A percentile compares a stretch with the other conserved stretches of the same genome.
Conservation (phyloP, 1,140 invertebrate genomes). For the Druon quercuslanigerum region DNA sequence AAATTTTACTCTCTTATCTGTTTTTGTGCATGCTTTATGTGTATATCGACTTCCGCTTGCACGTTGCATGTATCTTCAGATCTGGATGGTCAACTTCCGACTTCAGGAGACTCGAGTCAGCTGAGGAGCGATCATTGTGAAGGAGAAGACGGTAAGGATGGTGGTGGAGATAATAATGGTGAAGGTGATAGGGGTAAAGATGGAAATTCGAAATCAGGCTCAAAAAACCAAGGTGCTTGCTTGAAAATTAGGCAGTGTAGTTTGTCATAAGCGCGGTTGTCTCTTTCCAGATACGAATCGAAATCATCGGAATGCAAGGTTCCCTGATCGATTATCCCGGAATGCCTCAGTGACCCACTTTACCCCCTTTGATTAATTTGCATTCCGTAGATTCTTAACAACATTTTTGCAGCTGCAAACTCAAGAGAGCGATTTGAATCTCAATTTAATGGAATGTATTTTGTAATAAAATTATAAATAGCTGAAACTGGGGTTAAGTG, state of each 20-base stretch:
- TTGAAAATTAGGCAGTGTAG: slow-evolving; percentile 59
- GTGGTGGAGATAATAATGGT: slow-evolving; percentile 24
- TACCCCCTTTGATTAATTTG: background rate
- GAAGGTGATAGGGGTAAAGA: slow-evolving; percentile 36
- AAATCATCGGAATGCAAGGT: slow-evolving; percentile 18
- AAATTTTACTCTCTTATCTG: slow-evolving; percentile 36
- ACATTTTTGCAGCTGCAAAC: background rate
- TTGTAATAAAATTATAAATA: too few relatives aligned
- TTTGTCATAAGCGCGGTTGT: slow-evolving; percentile 57
- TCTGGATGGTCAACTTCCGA: slow-evolving; percentile 51
- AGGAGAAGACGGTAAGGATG: slow-evolving; percentile 69
- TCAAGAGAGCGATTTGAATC: background rate
- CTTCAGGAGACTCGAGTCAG: slow-evolving; percentile 46
- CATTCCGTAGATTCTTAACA: background rate
- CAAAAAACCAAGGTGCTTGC: slow-evolving; percentile 57
- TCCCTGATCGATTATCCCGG: background rate
- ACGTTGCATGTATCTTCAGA: slow-evolving; percentile 67
- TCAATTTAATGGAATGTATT: background rate
- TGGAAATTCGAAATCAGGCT: slow-evolving; percentile 46
- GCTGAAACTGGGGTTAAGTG: too few relatives aligned
- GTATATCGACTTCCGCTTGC: slow-evolving; percentile 59
- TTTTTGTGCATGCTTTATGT: slow-evolving; percentile 56
- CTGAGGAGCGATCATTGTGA: slow-evolving; percentile 46
- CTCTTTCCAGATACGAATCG: slow-evolving; percentile 7
- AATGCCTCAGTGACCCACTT: background rate